phyloP scores from a whole-genome alignment of 2,797 vertebrate species.

The Notoglanidium macrostoma region DNA sequence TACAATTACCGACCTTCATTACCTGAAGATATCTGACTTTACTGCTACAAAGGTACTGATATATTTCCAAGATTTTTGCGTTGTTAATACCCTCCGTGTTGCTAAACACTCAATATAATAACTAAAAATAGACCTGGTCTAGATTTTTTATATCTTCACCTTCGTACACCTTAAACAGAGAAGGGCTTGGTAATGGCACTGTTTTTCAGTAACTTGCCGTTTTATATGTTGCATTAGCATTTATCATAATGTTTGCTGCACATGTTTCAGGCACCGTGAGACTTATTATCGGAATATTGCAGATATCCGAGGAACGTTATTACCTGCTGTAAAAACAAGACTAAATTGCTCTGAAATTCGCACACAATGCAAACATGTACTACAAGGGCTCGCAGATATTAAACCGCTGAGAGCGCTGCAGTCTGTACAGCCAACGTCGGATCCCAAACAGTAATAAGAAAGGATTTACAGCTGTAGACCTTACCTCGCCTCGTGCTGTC shows the following conservation, averaged over 20 bases:
- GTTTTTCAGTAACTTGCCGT: constrained; percentile 6
- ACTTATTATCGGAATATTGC: neutral
- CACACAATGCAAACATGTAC: constrained; percentile 8
- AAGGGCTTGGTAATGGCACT: neutral
- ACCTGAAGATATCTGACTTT: neutral
- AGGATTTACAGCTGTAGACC: constrained; percentile 22
- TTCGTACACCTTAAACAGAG: neutral
- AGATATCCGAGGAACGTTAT: constrained; percentile 15
- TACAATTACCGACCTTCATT: neutral
- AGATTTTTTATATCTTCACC: neutral
- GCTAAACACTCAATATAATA: neutral
- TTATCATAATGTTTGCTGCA: neutral
- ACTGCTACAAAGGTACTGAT: neutral
- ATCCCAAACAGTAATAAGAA: constrained; percentile 14
- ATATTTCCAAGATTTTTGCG: neutral
- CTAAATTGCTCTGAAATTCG: constrained; percentile 3
- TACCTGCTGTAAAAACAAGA: neutral
- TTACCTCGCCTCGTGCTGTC: constrained; percentile 2
- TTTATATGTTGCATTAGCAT: constrained; percentile 1
- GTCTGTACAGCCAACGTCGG: constrained; percentile 5
- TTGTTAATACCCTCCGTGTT: neutral
- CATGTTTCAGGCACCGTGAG: constrained; percentile 3
- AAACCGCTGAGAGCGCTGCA: neutral
- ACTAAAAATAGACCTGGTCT: neutral
- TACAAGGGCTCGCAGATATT: neutral